A percentile compares a stretch with the other conserved stretches of the same genome.
These are phyloP conservation scores for Drosophila ambigua DNA, from an alignment of 1,140 invertebrate genomes.

Conservation along the genomic window DNA sequence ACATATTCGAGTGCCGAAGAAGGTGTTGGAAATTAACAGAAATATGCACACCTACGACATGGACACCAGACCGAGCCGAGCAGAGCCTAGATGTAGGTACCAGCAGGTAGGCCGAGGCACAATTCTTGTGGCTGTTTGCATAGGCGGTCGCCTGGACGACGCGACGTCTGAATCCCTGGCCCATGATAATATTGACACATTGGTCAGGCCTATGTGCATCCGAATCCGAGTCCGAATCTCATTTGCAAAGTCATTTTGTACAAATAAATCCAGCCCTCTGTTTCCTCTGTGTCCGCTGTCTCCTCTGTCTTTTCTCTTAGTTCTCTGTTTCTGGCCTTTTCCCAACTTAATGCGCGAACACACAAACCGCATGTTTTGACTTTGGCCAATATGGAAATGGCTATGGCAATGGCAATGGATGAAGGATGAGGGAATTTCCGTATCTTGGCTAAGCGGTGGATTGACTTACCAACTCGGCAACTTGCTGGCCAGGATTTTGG, in stretches of 20 bases:
- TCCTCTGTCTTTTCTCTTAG: background rate
- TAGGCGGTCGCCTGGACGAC: constrained; percentile 16
- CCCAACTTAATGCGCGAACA: constrained; percentile 51
- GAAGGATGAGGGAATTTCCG: constrained; percentile 49
- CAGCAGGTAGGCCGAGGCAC: constrained; percentile 59
- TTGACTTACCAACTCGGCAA: constrained; percentile 83
- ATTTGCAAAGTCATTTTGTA: constrained; percentile 83
- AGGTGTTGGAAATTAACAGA: constrained; percentile 77
- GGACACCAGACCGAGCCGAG: too few relatives aligned
- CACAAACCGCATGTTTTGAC: constrained; percentile 76
- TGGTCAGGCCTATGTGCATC: constrained; percentile 14
- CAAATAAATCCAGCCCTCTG: constrained; percentile 81
- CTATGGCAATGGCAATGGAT: background rate
- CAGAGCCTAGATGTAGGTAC: background rate
- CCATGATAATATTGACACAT: constrained; percentile 78
- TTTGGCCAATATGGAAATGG: constrained; percentile 42
- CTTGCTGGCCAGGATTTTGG: constrained; percentile 55
- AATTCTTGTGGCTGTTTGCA: constrained; percentile 67
- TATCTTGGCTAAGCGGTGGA: constrained; percentile 62
- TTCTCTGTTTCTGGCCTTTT: constrained; percentile 31
- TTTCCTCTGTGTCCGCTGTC: constrained; percentile 5
- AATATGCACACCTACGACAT: constrained; percentile 66
- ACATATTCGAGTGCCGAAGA: constrained; percentile 58
- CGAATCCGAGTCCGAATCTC: constrained; percentile 60
- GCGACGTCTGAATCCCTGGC: constrained; percentile 22